Conservation (phyloP, 2,888 invertebrate species). For the Flexamia atlantica region DNA sequence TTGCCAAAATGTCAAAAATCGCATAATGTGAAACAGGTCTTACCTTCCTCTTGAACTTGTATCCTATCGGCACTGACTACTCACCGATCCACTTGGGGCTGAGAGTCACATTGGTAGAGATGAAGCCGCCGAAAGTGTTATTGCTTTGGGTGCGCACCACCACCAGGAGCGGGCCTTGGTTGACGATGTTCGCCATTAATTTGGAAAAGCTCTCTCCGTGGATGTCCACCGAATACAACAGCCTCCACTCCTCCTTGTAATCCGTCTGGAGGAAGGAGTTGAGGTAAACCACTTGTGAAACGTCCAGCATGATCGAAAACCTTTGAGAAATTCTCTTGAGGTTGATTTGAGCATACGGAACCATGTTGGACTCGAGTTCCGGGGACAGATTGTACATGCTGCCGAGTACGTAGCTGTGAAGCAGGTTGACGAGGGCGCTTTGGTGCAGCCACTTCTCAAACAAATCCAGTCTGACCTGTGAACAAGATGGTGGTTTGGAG, state of each 20-base stretch:
- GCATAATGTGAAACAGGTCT: no score
- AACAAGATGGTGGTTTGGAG: no score
- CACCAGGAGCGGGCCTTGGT: slow-evolving; percentile 90
- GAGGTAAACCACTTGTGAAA: slow-evolving; percentile 34
- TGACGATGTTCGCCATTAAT: slow-evolving; percentile 82
- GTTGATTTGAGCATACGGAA: slow-evolving; percentile 13
- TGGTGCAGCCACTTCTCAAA: slow-evolving; percentile 56
- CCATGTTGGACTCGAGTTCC: slow-evolving; percentile 26
- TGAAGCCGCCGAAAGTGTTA: slow-evolving; percentile 94
- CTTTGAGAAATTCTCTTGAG: not conserved
- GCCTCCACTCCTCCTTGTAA: slow-evolving; percentile 89
- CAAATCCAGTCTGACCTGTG: slow-evolving; percentile 20
- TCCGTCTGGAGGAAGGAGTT: slow-evolving; percentile 80
- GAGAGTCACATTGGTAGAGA: slow-evolving; percentile 86
- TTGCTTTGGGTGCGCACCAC: slow-evolving; percentile 90
- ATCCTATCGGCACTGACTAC: slow-evolving; percentile 12
- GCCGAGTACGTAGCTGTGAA: slow-evolving; percentile 50
- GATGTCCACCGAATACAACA: slow-evolving; percentile 90
- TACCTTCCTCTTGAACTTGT: no score
- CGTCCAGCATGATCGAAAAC: slow-evolving; percentile 20
- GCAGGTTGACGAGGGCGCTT: slow-evolving; percentile 34
- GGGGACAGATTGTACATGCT: slow-evolving; percentile 54
- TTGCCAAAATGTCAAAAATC: no score
- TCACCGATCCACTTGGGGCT: slow-evolving; percentile 87
- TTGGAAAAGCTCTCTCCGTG: slow-evolving; percentile 94